Percentiles rank a stretch among this genome's conserved stretches.
phyloP scores from a whole-genome alignment of 2,888 invertebrate species.

The Amorpha juglandis region DNA sequence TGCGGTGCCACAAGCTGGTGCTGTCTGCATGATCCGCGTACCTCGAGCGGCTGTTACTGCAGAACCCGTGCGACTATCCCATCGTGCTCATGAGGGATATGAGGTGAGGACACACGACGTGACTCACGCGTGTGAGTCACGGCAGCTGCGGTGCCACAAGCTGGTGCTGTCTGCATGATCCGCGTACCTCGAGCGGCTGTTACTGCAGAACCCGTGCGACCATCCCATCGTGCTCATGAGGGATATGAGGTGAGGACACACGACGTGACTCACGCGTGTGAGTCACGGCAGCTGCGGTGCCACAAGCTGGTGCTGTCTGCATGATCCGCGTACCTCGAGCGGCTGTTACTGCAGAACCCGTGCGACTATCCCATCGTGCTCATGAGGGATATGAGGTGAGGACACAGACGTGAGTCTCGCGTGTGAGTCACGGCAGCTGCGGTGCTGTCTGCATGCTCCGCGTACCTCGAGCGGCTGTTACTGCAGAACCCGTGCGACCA shows the following conservation, averaged over 20 bases:
- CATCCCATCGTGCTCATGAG: constrained; percentile 93
- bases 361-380: no score
- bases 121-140: constrained; percentile 93
- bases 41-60: constrained; percentile 90
- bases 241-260: constrained; percentile 86
- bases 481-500: constrained; percentile 94
- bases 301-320: no score
- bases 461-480: constrained; percentile 91
- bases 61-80: constrained; percentile 94
- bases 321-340: no score
- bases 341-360: no score
- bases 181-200: constrained; percentile 91
- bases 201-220: constrained; percentile 93
- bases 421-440: constrained; percentile 91
- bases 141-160: constrained; percentile 94
- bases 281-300: no score
- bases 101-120: constrained; percentile 87
- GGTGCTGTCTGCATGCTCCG: constrained; percentile 94
- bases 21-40: constrained; percentile 94
- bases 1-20: constrained; percentile 94
- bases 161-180: constrained; percentile 94
- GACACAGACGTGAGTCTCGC: constrained; percentile 92
- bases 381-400: constrained; percentile 91
- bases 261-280: constrained; percentile 89
- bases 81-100: constrained; percentile 93